These are phyloP conservation scores for Columba guinea DNA, from an alignment of 2,797 vertebrate species.

Conservation along the genomic window DNA sequence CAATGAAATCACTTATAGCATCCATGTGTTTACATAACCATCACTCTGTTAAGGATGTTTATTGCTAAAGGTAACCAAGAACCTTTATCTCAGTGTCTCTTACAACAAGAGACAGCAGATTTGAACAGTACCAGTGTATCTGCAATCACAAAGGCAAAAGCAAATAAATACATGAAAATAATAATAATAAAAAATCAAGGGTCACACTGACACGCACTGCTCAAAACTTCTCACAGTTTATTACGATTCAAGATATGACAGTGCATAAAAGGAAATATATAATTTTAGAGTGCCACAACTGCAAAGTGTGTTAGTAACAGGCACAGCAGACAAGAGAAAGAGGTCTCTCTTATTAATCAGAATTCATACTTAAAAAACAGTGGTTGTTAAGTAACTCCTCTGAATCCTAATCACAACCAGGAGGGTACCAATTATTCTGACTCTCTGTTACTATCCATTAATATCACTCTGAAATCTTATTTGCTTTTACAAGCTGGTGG, in stretches of 20 bases:
- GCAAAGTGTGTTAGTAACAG: neutral
- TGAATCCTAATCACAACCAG: slow-evolving; percentile 47
- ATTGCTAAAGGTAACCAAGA: slow-evolving; percentile 43
- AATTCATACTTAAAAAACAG: slow-evolving; percentile 58
- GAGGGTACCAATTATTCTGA: slow-evolving; percentile 59
- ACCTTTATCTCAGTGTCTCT: slow-evolving; percentile 3
- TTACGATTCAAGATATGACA: neutral
- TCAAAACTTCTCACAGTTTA: neutral
- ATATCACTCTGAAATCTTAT: slow-evolving; percentile 39
- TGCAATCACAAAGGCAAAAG: neutral
- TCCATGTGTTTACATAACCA: neutral
- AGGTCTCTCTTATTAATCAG: slow-evolving; percentile 53
- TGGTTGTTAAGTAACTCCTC: slow-evolving; percentile 44
- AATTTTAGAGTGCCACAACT: neutral
- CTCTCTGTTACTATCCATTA: slow-evolving; percentile 54
- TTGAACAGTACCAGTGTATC: neutral
- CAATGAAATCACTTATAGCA: slow-evolving; percentile 1
- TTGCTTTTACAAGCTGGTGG: slow-evolving; percentile 9
- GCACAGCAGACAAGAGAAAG: slow-evolving; percentile 16
- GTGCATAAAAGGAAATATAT: neutral
- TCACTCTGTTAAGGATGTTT: neutral
- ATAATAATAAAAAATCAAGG: neutral
- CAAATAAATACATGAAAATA: neutral
- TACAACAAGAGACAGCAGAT: neutral
- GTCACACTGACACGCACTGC: neutral